These are phyloP conservation scores for Nibea albiflora DNA, from an alignment of 2,113 vertebrate species.

Conservation along the genomic window DNA sequence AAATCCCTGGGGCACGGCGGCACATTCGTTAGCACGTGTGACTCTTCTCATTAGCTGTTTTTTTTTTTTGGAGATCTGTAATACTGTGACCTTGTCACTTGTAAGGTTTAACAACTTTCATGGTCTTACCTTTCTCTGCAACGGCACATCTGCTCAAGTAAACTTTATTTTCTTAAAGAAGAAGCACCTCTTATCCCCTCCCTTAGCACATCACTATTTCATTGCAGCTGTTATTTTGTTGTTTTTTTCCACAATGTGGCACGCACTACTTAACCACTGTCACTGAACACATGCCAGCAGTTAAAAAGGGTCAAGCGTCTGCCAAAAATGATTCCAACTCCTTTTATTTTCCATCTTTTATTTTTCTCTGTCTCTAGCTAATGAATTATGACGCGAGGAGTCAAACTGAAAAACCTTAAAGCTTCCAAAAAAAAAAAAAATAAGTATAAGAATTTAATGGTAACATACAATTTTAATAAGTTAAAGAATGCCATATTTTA, in stretches of 20 bases:
- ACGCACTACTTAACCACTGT: constrained; percentile 25
- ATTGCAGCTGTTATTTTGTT: constrained; percentile 6
- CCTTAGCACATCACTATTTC: not conserved
- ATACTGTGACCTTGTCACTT: constrained; percentile 43
- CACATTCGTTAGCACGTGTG: constrained; percentile 58
- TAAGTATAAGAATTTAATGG: not conserved
- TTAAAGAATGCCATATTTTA: constrained; percentile 13
- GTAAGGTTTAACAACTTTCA: constrained; percentile 42
- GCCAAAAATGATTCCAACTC: not conserved
- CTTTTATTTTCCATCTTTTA: not conserved
- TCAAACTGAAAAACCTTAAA: not conserved
- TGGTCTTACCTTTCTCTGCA: constrained; percentile 20
- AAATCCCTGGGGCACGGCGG: constrained; percentile 49
- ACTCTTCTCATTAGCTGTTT: constrained; percentile 58
- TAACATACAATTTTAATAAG: constrained; percentile 11
- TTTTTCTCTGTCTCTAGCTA: not conserved
- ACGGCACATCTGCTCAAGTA: constrained; percentile 13
- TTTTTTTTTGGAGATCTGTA: constrained; percentile 37
- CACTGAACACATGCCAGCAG: constrained; percentile 22
- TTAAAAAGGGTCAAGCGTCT: constrained; percentile 29
- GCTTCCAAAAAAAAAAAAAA: not conserved
- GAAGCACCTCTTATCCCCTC: not conserved
- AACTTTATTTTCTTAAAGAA: constrained; percentile 38
- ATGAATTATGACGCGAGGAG: not conserved
- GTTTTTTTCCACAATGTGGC: constrained; percentile 24